These are phyloP conservation scores for Entomobrya proxima DNA, from an alignment of 2,888 invertebrate species.

Conservation along the genomic window DNA sequence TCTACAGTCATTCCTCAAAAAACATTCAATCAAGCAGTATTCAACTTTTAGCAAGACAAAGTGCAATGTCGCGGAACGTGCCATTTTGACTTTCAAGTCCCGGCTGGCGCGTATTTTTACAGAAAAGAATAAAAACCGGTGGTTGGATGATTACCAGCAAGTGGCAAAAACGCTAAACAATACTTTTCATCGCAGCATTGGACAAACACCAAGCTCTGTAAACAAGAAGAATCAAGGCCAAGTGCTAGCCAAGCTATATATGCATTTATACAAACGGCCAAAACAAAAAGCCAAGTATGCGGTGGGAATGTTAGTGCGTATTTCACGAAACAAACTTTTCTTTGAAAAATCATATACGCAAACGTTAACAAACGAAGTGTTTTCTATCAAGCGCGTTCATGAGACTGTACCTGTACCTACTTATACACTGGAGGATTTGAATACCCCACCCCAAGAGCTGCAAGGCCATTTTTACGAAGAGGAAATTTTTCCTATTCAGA, in stretches of 20 bases:
- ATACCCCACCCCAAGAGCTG: background rate
- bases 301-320: background rate
- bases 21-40: background rate
- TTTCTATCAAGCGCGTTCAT: background rate
- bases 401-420: conserved; percentile 26
- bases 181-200: conserved; percentile 7
- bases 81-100: conserved; percentile 5
- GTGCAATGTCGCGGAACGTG: background rate
- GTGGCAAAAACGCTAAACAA: background rate
- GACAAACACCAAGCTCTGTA: background rate
- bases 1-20: background rate
- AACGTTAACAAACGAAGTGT: conserved; percentile 7
- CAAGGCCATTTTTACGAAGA: conserved; percentile 20
- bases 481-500: background rate
- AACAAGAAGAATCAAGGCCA: conserved; percentile 10
- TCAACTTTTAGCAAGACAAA: conserved; percentile 14
- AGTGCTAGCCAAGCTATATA: background rate
- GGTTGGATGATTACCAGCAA: background rate
- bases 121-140: background rate
- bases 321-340: background rate
- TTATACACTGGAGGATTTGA: conserved; percentile 12
- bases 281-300: background rate
- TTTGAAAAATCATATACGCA: background rate
- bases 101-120: conserved; percentile 12
- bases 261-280: background rate